These are phyloP conservation scores for Dryococelus australis DNA, from an alignment of 2,888 invertebrate species.

Conservation along the genomic window DNA sequence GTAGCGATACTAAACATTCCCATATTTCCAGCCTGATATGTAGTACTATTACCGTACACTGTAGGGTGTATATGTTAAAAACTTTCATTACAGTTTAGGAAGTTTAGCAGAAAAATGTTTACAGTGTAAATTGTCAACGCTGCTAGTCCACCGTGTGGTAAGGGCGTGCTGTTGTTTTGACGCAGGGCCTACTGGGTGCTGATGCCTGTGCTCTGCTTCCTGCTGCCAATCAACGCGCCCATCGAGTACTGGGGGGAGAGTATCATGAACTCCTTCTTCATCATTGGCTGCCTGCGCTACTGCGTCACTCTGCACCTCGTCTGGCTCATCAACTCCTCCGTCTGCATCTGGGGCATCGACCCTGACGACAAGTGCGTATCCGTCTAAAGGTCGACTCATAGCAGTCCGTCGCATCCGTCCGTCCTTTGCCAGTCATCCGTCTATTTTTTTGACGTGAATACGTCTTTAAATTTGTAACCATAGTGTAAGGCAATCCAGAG, in stretches of 20 bases:
- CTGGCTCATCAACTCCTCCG: constrained; percentile 77
- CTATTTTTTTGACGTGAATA: too few species aligned
- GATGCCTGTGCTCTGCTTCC: constrained; percentile 68
- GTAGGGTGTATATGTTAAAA: too few species aligned
- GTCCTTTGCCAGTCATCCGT: not conserved
- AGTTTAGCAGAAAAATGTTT: too few species aligned
- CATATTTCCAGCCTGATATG: too few species aligned
- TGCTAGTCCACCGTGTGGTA: too few species aligned
- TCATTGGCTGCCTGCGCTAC: constrained; percentile 75
- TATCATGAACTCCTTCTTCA: constrained; percentile 66
- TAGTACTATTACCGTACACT: too few species aligned
- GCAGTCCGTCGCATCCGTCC: not conserved
- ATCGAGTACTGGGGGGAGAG: constrained; percentile 81
- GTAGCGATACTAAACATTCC: too few species aligned
- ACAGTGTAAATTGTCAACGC: too few species aligned
- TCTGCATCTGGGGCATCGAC: constrained; percentile 75
- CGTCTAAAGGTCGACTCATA: not conserved
- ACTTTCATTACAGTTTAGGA: too few species aligned
- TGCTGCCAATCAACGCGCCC: constrained; percentile 79
- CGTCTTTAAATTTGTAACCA: too few species aligned
- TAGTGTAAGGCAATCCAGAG: too few species aligned
- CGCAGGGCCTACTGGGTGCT: constrained; percentile 74
- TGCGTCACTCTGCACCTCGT: constrained; percentile 69
- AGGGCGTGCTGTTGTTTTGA: too few species aligned
- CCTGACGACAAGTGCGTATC: constrained; percentile 74